A percentile compares a stretch with the other conserved stretches of the same genome.
Conservation (phyloP, 2,113 vertebrate species). For the Stomatorhinus ivindoensis region DNA sequence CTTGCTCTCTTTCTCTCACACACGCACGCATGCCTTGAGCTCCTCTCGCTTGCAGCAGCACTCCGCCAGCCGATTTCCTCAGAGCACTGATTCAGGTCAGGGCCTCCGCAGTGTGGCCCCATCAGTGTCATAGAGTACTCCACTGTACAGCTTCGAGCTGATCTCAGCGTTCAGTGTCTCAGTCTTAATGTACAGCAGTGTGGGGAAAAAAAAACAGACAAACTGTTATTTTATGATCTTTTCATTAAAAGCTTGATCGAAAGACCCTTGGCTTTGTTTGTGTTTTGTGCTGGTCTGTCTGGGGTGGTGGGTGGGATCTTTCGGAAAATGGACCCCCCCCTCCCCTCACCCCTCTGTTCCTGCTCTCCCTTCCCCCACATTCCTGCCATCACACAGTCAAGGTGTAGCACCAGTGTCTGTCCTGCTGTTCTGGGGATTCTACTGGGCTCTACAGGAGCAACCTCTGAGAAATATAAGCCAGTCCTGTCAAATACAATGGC, state of each 20-base stretch:
- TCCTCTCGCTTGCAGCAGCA: slow-evolving; percentile 55
- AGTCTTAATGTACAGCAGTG: slow-evolving; percentile 99
- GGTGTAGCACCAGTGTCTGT: background rate
- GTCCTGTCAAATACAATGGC: background rate
- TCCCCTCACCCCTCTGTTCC: background rate
- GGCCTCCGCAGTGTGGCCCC: slow-evolving; percentile 63
- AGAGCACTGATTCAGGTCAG: slow-evolving; percentile 84
- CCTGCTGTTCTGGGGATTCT: background rate
- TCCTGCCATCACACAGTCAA: background rate
- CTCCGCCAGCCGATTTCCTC: slow-evolving; percentile 73
- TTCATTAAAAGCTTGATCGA: slow-evolving; percentile 99
- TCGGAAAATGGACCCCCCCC: background rate
- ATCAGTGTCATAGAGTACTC: slow-evolving; percentile 73
- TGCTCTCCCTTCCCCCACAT: background rate
- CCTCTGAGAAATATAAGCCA: background rate
- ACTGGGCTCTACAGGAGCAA: background rate
- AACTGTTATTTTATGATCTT: slow-evolving; percentile 99
- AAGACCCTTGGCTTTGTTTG: slow-evolving; percentile 47
- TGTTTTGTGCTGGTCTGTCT: background rate
- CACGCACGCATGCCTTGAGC: slow-evolving; percentile 34
- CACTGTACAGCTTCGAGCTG: slow-evolving; percentile 64
- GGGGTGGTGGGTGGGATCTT: background rate
- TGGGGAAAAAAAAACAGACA: slow-evolving; percentile 56
- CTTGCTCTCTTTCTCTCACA: slow-evolving; percentile 26
- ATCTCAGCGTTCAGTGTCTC: slow-evolving; percentile 92